These are phyloP conservation scores for Aleiodes alternator DNA, from an alignment of 2,888 invertebrate species.

Conservation along the genomic window DNA sequence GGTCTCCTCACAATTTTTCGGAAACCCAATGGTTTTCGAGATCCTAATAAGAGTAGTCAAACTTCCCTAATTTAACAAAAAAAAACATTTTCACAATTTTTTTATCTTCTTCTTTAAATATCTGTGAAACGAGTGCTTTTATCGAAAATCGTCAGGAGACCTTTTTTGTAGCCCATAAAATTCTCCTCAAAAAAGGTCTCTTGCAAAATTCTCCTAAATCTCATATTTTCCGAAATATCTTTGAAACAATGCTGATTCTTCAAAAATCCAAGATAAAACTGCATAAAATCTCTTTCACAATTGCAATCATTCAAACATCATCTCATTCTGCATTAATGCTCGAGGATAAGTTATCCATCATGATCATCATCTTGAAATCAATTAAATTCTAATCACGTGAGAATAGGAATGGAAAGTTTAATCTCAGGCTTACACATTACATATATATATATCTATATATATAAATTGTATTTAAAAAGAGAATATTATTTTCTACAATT, in stretches of 20 bases:
- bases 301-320: no score
- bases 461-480: constrained; percentile 1
- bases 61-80: no score
- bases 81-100: neutral
- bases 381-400: constrained; percentile 20
- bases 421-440: neutral
- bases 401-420: constrained; percentile 13
- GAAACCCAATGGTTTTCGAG: no score
- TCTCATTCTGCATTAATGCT: no score
- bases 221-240: neutral
- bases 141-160: neutral
- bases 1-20: no score
- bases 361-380: neutral
- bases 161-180: neutral
- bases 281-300: no score
- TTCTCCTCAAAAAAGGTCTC: neutral
- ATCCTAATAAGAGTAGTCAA: no score
- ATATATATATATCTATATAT: neutral
- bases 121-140: neutral
- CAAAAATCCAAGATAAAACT: no score
- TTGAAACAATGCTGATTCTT: neutral
- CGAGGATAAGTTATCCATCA: no score
- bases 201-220: neutral
- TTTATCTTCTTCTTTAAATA: no score
- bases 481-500: neutral